Evolutionary conservation across 2,113 vertebrate genomes (phyloP).

Genomic region (Blennius ocellaris): DNA sequence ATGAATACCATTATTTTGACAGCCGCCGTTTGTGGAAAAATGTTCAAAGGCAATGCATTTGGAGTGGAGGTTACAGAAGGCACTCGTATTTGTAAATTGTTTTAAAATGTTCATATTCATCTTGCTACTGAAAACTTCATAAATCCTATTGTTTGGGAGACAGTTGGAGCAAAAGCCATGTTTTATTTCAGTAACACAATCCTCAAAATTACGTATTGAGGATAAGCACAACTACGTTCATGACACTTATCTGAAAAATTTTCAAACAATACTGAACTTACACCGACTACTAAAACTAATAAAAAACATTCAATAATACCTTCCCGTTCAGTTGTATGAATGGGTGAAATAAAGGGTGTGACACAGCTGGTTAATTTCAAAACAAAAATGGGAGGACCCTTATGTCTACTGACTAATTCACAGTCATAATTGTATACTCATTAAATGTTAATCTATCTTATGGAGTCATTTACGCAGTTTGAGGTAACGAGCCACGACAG

Average conservation of each 20-base stretch:
- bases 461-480: too few relatives aligned
- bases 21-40: conserved; percentile 50
- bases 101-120: conserved; percentile 50
- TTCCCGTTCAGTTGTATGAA: not conserved
- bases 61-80: conserved; percentile 2
- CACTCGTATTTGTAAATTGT: conserved; percentile 39
- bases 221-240: conserved; percentile 15
- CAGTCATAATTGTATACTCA: too few relatives aligned
- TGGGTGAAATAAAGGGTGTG: too few relatives aligned
- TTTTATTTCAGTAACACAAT: conserved; percentile 3
- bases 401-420: too few relatives aligned
- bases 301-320: too few relatives aligned
- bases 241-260: conserved; percentile 30
- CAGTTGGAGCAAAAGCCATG: conserved; percentile 25
- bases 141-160: conserved; percentile 20
- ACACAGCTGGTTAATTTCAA: too few relatives aligned
- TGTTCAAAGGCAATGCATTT: conserved; percentile 29
- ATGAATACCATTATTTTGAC: conserved; percentile 61
- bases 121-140: conserved; percentile 26
- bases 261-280: conserved; percentile 7
- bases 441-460: too few relatives aligned
- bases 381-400: too few relatives aligned
- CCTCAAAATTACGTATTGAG: conserved; percentile 13
- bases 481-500: too few relatives aligned
- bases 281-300: not conserved